Percentiles rank a stretch among this genome's conserved stretches.
Evolutionary conservation across 2,113 vertebrate genomes (phyloP).

Genomic region (Maccullochella peelii): DNA sequence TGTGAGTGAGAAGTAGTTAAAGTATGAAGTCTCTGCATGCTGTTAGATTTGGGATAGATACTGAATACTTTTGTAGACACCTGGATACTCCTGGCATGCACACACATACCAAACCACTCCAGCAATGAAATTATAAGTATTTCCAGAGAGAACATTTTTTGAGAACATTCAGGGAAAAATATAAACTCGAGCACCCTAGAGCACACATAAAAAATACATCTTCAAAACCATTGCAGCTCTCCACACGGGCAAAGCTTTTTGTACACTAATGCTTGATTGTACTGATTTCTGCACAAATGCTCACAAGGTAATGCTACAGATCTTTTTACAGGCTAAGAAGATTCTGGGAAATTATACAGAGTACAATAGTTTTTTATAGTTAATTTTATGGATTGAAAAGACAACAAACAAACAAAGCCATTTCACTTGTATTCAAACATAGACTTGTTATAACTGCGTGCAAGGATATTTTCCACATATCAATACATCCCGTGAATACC

Average conservation of each 20-base stretch:
- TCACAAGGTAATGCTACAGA: neutral
- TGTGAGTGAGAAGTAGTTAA: neutral
- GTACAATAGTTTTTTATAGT: neutral
- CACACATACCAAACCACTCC: neutral
- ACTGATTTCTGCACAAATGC: neutral
- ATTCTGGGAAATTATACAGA: too few relatives aligned
- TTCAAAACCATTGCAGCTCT: neutral
- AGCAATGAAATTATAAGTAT: slow-evolving; percentile 17
- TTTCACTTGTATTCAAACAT: neutral
- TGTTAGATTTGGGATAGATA: neutral
- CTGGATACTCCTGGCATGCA: slow-evolving; percentile 25
- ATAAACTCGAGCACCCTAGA: slow-evolving; percentile 9
- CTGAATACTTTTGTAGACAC: slow-evolving; percentile 13
- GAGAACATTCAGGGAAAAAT: slow-evolving; percentile 1
- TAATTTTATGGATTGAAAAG: neutral
- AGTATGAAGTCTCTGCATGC: neutral
- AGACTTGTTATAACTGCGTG: neutral
- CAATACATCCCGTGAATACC: neutral
- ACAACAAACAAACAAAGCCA: neutral
- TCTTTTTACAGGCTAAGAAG: neutral
- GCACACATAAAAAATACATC: neutral
- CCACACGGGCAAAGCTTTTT: neutral
- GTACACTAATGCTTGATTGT: neutral
- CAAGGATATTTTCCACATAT: neutral
- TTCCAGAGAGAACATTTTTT: slow-evolving; percentile 23